Percentiles rank a stretch among this genome's conserved stretches.
phyloP scores from a whole-genome alignment of 2,797 vertebrate genomes.

The Euphonia xanthogaster region DNA sequence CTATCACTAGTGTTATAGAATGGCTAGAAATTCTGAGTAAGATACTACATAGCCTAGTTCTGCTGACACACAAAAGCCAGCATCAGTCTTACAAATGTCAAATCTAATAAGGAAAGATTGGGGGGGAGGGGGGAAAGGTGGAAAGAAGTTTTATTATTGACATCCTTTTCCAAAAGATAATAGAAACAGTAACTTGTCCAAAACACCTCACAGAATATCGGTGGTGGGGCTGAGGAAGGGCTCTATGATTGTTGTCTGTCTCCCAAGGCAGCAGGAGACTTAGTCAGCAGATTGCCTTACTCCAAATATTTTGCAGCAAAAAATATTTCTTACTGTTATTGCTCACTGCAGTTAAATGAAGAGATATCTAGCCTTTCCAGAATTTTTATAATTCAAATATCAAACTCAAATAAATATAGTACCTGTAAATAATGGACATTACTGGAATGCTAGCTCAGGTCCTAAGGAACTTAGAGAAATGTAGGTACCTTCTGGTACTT shows the following conservation, averaged over 20 bases:
- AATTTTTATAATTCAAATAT: not conserved
- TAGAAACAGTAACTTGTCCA: not conserved
- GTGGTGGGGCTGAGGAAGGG: not conserved
- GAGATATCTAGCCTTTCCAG: not conserved
- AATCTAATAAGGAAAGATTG: not conserved
- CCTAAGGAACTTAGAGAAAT: not conserved
- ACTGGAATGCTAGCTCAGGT: not conserved
- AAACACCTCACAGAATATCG: not conserved
- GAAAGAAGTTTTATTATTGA: not conserved
- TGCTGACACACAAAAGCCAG: not conserved
- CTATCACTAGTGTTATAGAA: not conserved
- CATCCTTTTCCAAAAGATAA: not conserved
- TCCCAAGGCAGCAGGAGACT: not conserved
- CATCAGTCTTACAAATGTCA: not conserved
- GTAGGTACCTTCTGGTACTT: not conserved
- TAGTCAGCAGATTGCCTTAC: not conserved
- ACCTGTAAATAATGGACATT: not conserved
- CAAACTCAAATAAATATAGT: not conserved
- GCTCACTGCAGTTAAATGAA: not conserved
- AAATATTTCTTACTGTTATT: not conserved
- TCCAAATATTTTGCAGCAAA: not conserved
- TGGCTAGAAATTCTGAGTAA: not conserved
- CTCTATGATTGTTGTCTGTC: not conserved
- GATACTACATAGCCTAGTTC: not conserved
- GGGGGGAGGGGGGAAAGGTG: rapidly evolving